Percentiles rank a stretch among this genome's conserved stretches.
Evolutionary conservation across 2,113 vertebrate genomes (phyloP).

Genomic region (Donacobius atricapilla): DNA sequence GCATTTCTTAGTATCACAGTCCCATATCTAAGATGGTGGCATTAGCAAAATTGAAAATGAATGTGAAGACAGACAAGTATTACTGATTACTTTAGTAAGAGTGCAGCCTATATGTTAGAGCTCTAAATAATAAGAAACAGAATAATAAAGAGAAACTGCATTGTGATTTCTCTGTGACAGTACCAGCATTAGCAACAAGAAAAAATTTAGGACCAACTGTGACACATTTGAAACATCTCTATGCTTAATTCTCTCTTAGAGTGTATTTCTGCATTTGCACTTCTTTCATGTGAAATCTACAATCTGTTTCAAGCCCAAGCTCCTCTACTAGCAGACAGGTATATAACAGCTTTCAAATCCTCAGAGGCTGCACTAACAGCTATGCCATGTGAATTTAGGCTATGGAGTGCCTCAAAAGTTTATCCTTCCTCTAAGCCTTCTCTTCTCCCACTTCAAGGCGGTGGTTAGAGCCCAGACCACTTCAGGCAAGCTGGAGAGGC

Average conservation of each 20-base stretch:
- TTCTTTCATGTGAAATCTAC: neutral
- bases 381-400: neutral
- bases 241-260: neutral
- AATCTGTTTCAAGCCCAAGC: neutral
- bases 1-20: neutral
- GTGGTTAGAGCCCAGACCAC: neutral
- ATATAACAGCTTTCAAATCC: neutral
- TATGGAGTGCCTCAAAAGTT: neutral
- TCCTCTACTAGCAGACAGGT: neutral
- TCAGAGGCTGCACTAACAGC: neutral
- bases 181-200: neutral
- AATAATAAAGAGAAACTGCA: neutral
- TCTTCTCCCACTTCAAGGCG: neutral
- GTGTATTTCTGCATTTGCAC: neutral
- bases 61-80: neutral
- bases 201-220: neutral
- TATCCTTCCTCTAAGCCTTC: neutral
- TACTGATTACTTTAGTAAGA: neutral
- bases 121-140: neutral
- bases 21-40: neutral
- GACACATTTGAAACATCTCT: neutral
- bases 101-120: neutral
- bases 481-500: neutral
- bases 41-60: constrained; percentile 1
- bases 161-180: neutral